phyloP scores from a whole-genome alignment of 2,113 vertebrate species.

The Rhegmatorhina hoffmannsi region DNA sequence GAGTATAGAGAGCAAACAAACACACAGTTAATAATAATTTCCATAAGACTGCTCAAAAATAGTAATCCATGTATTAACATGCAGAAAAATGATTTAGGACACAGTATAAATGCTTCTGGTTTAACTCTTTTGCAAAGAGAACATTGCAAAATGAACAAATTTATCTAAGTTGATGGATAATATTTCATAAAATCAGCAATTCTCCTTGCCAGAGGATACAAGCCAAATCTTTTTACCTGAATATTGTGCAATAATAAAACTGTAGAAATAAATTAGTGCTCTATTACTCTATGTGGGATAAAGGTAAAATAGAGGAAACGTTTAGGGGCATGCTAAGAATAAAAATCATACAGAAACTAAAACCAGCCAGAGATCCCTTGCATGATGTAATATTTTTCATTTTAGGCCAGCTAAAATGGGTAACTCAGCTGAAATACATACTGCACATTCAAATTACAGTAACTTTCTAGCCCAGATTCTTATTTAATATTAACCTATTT shows the following conservation, averaged over 20 bases:
- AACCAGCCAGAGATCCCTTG: background rate
- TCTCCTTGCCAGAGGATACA: conserved; percentile 35
- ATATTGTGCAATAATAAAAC: conserved; percentile 46
- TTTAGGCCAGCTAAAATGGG: background rate
- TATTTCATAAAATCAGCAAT: conserved; percentile 60
- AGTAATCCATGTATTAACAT: background rate
- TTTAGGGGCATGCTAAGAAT: background rate
- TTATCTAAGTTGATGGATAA: conserved; percentile 55
- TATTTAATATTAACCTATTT: background rate
- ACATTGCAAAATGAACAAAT: conserved; percentile 47
- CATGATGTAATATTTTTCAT: background rate
- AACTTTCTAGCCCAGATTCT: background rate
- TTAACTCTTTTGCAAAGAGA: conserved; percentile 24
- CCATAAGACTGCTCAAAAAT: background rate
- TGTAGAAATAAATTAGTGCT: conserved; percentile 30
- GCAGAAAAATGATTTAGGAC: conserved; percentile 21
- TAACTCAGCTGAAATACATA: background rate
- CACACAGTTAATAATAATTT: conserved; percentile 18
- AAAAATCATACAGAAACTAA: background rate
- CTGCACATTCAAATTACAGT: accelerated
- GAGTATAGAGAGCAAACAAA: conserved; percentile 18
- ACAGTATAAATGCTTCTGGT: conserved; percentile 33
- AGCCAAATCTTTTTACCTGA: conserved; percentile 45
- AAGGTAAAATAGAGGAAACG: background rate
- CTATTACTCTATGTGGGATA: background rate